Evolutionary conservation across 2,113 vertebrate species (phyloP).

Genomic region (Channa argus): DNA sequence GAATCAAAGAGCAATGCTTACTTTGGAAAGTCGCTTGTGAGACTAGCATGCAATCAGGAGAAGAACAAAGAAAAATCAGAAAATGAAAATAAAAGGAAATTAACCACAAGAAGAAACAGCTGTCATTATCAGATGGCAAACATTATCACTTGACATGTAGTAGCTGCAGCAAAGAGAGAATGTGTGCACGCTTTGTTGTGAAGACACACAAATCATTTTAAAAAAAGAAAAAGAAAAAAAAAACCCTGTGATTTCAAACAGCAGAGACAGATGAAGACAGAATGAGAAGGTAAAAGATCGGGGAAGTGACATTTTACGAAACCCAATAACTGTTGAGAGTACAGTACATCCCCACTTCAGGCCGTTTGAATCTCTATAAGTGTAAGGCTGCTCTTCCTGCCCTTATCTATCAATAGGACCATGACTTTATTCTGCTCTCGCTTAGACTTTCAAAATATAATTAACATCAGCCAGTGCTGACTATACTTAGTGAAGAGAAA

Average conservation of each 20-base stretch:
- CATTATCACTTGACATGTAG: slow-evolving; percentile 70
- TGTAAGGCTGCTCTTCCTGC: neutral
- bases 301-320: slow-evolving; percentile 18
- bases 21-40: slow-evolving; percentile 99
- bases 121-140: slow-evolving; percentile 77
- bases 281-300: slow-evolving; percentile 33
- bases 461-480: neutral
- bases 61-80: slow-evolving; percentile 89
- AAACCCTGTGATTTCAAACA: slow-evolving; percentile 35
- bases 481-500: neutral
- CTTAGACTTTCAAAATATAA: neutral
- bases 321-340: slow-evolving; percentile 7
- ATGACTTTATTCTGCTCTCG: neutral
- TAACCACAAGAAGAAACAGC: slow-evolving; percentile 70
- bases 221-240: slow-evolving; percentile 29
- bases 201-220: slow-evolving; percentile 17
- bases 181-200: slow-evolving; percentile 50
- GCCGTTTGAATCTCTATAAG: no score
- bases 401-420: neutral
- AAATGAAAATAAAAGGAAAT: slow-evolving; percentile 73
- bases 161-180: slow-evolving; percentile 58
- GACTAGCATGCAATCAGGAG: slow-evolving; percentile 94
- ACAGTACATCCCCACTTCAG: no score
- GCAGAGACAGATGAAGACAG: slow-evolving; percentile 34
- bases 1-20: slow-evolving; percentile 92